These are phyloP conservation scores for Aphidoletes aphidimyza DNA, from an alignment of 2,888 invertebrate genomes.

Conservation along the genomic window DNA sequence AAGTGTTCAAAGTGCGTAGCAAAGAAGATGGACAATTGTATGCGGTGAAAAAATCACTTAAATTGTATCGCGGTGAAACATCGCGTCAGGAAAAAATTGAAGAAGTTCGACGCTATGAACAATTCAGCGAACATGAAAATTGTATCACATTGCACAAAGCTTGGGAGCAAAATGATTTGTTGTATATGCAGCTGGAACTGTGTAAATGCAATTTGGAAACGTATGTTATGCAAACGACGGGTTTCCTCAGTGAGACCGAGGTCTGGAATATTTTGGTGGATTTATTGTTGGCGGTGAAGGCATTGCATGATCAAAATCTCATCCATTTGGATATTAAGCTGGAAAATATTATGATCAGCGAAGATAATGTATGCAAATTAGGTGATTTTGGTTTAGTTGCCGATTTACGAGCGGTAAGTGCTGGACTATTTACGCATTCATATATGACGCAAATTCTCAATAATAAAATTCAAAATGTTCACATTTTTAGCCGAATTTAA, in stretches of 20 bases:
- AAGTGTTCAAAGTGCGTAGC: slow-evolving; percentile 75
- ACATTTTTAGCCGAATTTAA: slow-evolving; percentile 66
- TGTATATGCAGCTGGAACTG: slow-evolving; percentile 79
- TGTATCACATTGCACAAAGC: slow-evolving; percentile 75
- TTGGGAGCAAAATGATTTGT: slow-evolving; percentile 77
- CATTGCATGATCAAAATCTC: slow-evolving; percentile 74
- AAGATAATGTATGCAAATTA: slow-evolving; percentile 75
- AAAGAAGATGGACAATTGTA: slow-evolving; percentile 74
- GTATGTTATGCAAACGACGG: slow-evolving; percentile 69
- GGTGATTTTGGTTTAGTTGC: slow-evolving; percentile 80
- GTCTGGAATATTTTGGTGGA: slow-evolving; percentile 77
- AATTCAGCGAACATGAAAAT: slow-evolving; percentile 74
- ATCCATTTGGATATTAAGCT: slow-evolving; percentile 83
- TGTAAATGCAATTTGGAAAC: slow-evolving; percentile 73
- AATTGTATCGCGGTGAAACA: slow-evolving; percentile 70
- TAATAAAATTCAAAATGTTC: slow-evolving; percentile 1
- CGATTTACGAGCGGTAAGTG: slow-evolving; percentile 69
- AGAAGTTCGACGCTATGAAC: slow-evolving; percentile 77
- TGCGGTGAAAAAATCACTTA: slow-evolving; percentile 77
- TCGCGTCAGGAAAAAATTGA: slow-evolving; percentile 71
- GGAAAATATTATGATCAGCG: slow-evolving; percentile 78
- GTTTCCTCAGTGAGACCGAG: slow-evolving; percentile 70
- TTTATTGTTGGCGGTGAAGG: slow-evolving; percentile 72
- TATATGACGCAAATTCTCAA: not conserved
- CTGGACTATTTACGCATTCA: not conserved